A percentile compares a stretch with the other conserved stretches of the same genome.
These are phyloP conservation scores for Cavia aperea DNA, from an alignment of 2,113 vertebrate genomes.

Conservation along the genomic window DNA sequence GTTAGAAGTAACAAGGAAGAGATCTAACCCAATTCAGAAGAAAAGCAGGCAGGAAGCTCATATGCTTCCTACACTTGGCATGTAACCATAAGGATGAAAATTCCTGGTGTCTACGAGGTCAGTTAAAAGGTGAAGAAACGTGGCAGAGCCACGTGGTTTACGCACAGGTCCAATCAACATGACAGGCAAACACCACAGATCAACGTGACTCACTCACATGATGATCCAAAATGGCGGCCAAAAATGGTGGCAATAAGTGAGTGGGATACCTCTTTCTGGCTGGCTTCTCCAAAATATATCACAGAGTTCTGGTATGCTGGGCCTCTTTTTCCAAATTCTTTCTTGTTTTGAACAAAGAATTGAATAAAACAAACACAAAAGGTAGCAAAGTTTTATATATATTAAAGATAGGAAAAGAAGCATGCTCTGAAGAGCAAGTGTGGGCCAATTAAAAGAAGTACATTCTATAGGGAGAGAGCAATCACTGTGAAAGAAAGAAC, in stretches of 20 bases:
- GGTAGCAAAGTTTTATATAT: background rate
- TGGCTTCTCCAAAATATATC: background rate
- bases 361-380: background rate
- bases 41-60: background rate
- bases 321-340: background rate
- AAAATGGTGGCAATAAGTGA: background rate
- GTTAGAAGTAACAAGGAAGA: no score
- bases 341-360: background rate
- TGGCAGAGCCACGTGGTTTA: background rate
- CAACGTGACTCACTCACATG: background rate
- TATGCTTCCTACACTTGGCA: background rate
- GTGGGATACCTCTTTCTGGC: background rate
- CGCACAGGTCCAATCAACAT: background rate
- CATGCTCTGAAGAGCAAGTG: background rate
- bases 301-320: background rate
- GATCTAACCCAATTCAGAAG: no score
- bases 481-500: background rate
- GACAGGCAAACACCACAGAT: background rate
- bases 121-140: background rate
- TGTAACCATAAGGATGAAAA: background rate
- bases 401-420: background rate
- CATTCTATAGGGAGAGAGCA: background rate
- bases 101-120: background rate
- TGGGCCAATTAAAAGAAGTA: background rate
- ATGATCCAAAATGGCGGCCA: background rate